Evolutionary conservation across 2,113 vertebrate genomes (phyloP), one percentile per base, ranked within the genome.

Genomic region (Campylomormyrus numenius): DNA sequence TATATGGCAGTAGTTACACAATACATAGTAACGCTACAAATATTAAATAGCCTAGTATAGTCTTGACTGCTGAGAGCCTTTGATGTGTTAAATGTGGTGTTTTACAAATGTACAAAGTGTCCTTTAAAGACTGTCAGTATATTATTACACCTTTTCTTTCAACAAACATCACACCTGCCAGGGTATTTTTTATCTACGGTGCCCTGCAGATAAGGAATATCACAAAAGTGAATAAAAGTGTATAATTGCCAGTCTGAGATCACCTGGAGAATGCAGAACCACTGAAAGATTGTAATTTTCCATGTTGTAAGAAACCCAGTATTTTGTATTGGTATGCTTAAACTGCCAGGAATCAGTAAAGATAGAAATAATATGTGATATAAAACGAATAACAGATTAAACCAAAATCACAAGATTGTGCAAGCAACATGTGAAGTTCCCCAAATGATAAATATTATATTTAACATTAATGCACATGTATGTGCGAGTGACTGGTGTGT

Each of bases 241-340:
- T 62, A 62, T 62, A 62, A 62, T 62, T 62, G 2, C 56, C 7
- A 62, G 24, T 88, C 96, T 90, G n/a, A 96, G 92, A 90, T 96
- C 95, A 49, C 94, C 95, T 88, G 93, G 48, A 0, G 93, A 42
- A 88, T 95, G 94, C 50, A 96, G 58, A n/a, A 96, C 95, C 88
- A 94, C 92, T 5, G 95, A 94, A 0, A 96, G 93, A 85, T 96
- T 96, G 0, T 94, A 93, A 88, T 94, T 88, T 80, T 95, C 94
- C 96, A 96, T 96, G 85, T 88, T 90, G 0, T 13, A 52, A 42
- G 27, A n/a, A 15, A 35, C 87, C 27, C 8, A 58, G 52, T 52
- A 24, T 35, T 88, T 17, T 17, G 53, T 39, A 21, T 45, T 27
- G n/a, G 70, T 77, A 27, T 77, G 31, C 35, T 17, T 19, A 31